A percentile compares a stretch with the other conserved stretches of the same genome.
These are phyloP conservation scores for Digitonthophagus gazella DNA, from an alignment of 2,888 invertebrate species.

Conservation along the genomic window DNA sequence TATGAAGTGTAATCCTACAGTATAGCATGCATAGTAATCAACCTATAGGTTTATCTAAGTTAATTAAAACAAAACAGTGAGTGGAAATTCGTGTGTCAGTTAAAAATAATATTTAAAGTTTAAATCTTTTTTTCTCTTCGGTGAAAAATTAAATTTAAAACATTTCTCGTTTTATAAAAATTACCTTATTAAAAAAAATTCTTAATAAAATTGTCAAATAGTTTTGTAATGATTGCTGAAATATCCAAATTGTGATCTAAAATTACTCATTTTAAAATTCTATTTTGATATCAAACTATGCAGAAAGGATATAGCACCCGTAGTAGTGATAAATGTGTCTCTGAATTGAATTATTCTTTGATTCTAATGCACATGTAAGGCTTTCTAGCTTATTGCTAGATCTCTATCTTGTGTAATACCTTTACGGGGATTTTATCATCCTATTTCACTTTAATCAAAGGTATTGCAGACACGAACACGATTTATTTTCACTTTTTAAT, in stretches of 20 bases:
- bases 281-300: not conserved
- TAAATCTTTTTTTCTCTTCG: too few species aligned
- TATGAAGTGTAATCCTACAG: not conserved
- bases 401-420: not conserved
- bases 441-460: too few species aligned
- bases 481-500: too few species aligned
- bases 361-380: not conserved
- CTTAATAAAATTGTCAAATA: too few species aligned
- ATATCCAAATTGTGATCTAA: too few species aligned
- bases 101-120: not conserved
- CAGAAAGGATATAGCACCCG: not conserved
- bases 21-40: not conserved
- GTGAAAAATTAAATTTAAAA: too few species aligned
- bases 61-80: not conserved
- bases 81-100: not conserved
- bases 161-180: too few species aligned
- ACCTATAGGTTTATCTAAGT: not conserved
- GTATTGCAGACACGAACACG: too few species aligned
- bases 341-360: not conserved
- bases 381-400: not conserved
- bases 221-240: too few species aligned
- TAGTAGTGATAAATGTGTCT: not conserved
- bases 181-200: too few species aligned
- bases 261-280: too few species aligned
- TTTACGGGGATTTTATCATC: too few species aligned